These are phyloP conservation scores for Leptestheria dahalacensis DNA, from an alignment of 1,140 invertebrate species.

Conservation along the genomic window DNA sequence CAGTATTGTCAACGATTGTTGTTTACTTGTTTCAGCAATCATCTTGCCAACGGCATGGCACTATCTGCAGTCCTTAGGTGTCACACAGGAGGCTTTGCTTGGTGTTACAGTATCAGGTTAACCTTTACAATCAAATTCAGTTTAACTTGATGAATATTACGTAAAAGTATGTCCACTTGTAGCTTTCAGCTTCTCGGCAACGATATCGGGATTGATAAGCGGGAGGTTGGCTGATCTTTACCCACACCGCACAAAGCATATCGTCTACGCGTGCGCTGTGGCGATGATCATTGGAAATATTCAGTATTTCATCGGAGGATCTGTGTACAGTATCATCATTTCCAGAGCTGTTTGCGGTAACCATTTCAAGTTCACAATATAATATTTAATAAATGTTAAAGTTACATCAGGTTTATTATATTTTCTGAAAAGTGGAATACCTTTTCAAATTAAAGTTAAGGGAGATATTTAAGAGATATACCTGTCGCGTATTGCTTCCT, in stretches of 20 bases:
- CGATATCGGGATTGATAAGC: conserved; percentile 20
- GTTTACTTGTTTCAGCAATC: conserved; percentile 17
- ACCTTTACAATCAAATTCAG: not conserved
- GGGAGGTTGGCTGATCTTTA: conserved; percentile 20
- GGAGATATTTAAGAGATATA: no score
- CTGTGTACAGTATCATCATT: conserved; percentile 19
- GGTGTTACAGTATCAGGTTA: conserved; percentile 21
- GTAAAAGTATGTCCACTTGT: not conserved
- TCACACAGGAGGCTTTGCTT: conserved; percentile 19
- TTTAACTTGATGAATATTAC: no score
- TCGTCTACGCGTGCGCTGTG: conserved; percentile 18
- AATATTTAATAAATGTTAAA: no score
- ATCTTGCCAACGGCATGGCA: conserved; percentile 21
- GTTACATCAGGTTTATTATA: no score
- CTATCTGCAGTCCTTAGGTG: conserved; percentile 19
- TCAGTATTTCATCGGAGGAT: conserved; percentile 20
- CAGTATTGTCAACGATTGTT: not conserved
- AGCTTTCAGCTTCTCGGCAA: conserved; percentile 21
- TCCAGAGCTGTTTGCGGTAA: conserved; percentile 20
- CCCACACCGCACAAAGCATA: conserved; percentile 19
- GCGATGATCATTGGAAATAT: conserved; percentile 21
- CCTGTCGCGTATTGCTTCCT: no score
- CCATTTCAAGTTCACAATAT: not conserved
- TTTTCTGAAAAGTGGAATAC: no score
- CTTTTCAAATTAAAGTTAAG: no score